Conservation (phyloP, 2,797 vertebrate species). For the Todus mexicanus region DNA sequence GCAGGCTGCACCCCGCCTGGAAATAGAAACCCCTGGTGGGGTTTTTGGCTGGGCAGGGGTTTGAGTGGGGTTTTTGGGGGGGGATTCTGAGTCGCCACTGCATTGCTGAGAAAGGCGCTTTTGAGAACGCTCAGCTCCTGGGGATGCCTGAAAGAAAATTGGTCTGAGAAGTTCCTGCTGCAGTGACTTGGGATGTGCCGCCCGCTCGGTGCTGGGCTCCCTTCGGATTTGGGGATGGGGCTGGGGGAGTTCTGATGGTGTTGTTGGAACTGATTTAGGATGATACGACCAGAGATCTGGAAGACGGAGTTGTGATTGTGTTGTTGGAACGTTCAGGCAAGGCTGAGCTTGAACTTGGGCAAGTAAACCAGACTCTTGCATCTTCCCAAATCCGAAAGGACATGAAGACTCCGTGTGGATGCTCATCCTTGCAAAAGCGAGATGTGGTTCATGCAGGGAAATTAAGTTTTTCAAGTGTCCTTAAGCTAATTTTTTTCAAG, state of each 20-base stretch:
- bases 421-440: not conserved
- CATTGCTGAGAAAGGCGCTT: accelerated
- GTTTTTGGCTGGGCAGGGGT: not conserved
- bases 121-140: accelerated
- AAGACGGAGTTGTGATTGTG: accelerated
- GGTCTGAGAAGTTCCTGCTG: not conserved
- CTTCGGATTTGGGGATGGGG: not conserved
- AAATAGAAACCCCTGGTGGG: not conserved
- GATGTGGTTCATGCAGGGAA: not conserved
- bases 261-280: no score
- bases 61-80: no score
- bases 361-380: accelerated
- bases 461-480: not conserved
- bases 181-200: not conserved
- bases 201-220: accelerated
- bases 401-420: accelerated
- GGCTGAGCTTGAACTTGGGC: not conserved
- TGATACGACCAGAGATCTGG: no score
- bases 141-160: accelerated
- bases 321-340: not conserved
- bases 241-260: not conserved
- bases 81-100: not conserved
- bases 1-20: not conserved
- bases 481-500: not conserved
- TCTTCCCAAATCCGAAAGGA: not conserved